Evolutionary conservation across 1,140 invertebrate species (phyloP).

Genomic region (Scaptodrosophila lebanonensis): DNA sequence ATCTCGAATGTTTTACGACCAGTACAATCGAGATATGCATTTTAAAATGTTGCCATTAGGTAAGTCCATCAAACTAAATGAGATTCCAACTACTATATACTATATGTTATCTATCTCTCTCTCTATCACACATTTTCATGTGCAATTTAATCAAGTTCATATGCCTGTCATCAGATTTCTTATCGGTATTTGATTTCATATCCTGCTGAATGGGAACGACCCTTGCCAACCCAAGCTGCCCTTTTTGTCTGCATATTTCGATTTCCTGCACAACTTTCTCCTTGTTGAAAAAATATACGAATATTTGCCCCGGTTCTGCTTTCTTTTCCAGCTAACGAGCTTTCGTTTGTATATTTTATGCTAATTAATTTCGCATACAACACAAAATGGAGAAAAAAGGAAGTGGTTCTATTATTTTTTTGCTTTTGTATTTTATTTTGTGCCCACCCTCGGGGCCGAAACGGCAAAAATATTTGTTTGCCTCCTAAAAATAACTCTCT

Average conservation of each 20-base stretch:
- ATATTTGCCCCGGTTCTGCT: constrained; percentile 5
- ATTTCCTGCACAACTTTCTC: constrained; percentile 6
- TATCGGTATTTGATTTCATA: constrained; percentile 34
- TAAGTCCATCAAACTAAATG: too few species aligned
- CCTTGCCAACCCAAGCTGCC: constrained; percentile 7
- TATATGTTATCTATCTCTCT: too few species aligned
- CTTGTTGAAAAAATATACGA: constrained; percentile 10
- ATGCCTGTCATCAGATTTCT: constrained; percentile 33
- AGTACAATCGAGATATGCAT: too few species aligned
- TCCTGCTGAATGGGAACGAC: constrained; percentile 18
- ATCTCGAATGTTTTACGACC: too few species aligned
- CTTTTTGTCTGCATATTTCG: constrained; percentile 16
- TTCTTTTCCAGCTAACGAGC: constrained; percentile 15
- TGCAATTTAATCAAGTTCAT: background rate
- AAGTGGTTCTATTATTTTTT: too few species aligned
- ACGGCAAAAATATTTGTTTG: constrained; percentile 12
- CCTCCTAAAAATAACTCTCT: background rate
- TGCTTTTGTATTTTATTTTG: too few species aligned
- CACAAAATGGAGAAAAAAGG: background rate
- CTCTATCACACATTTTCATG: too few species aligned
- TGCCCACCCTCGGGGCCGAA: too few species aligned
- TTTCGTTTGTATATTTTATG: constrained; percentile 47
- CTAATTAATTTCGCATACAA: constrained; percentile 43
- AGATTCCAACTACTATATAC: too few species aligned
- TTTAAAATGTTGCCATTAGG: too few species aligned